Base-by-base conservation (phyloP, 1,140 invertebrate genomes). In the Cotesia chilonis region DNA sequence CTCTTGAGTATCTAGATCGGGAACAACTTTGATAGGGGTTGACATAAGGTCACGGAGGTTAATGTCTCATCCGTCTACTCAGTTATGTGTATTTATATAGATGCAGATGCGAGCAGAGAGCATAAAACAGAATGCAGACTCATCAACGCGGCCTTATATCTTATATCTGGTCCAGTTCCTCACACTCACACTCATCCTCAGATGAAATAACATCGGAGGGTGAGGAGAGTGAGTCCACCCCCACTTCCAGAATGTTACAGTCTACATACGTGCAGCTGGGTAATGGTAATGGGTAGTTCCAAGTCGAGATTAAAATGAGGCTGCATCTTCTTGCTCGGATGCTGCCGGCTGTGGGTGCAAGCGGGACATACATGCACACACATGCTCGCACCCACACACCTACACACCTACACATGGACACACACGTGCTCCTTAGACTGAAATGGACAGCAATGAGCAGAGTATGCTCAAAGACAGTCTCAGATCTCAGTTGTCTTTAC, bases 401-500 rank as follows among this genome's bases (percentile, higher is more conserved):
- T 28, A 28, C 28, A 28, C 28, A 28, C 28, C 28, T 28, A 28
- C 28, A 28, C 28, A 28, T 28, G 3, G 1, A 2, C 28, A 28
- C 28, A 28, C 28, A 28, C 28, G 28, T 28, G 28, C 28, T 28
- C 28, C 28, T 28, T 28, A 28, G 28, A 28, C 28, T 28, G 28
- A 28, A 28, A 28, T 28, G 28, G 28, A 28, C 28, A 28, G 28
- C 28, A 28, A 28, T 28, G 28, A 28, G 12, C 64, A 37, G n/a
- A 76, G 77, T 74, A 78, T 81, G 81, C 77, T 72, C 78, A 82
- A 79, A 83, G 79, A 77, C 79, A 73, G 70, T 81, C 79, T 78
- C 81, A 28, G 28, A 28, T 28, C 28, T 28, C 28, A 28, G 28
- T 28, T 77, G 41, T 47, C 41, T 47, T 47, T 6, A 81, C 77